Conservation (phyloP, 1,140 invertebrate genomes). For the Pantala flavescens region DNA sequence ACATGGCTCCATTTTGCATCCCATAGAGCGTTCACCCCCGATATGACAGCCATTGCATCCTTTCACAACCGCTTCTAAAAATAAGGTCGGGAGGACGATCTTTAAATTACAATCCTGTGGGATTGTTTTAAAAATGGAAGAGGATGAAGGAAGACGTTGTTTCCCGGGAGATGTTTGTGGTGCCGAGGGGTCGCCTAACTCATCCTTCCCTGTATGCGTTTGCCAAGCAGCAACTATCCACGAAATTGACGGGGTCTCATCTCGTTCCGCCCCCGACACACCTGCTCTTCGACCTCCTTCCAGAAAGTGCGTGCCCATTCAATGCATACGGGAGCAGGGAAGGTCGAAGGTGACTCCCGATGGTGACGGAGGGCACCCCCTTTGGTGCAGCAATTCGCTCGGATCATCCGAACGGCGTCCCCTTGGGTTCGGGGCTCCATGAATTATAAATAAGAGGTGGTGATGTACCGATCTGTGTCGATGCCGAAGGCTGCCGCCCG, state of each 20-base stretch:
- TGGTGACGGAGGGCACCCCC: background rate
- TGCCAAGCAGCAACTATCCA: background rate
- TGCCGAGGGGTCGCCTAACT: background rate
- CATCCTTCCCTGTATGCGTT: background rate
- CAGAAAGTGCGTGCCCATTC: background rate
- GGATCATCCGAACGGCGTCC: background rate
- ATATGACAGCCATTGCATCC: too few species aligned
- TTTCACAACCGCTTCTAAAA: too few species aligned
- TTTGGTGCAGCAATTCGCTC: background rate
- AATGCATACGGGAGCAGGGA: slow-evolving; percentile 6
- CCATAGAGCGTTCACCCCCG: too few species aligned
- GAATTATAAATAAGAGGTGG: background rate
- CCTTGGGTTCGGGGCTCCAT: background rate
- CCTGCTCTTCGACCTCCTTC: background rate
- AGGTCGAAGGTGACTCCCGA: background rate
- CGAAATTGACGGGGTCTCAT: background rate
- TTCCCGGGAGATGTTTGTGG: background rate
- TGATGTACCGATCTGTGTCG: background rate
- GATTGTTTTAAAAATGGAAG: too few species aligned
- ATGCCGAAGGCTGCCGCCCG: background rate
- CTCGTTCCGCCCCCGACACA: background rate
- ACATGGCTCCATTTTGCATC: too few species aligned
- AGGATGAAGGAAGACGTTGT: too few species aligned
- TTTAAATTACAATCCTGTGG: too few species aligned
- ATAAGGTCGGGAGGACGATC: too few species aligned